Base-by-base conservation (phyloP, 2,888 invertebrate species). In the Mythimna albipuncta region DNA sequence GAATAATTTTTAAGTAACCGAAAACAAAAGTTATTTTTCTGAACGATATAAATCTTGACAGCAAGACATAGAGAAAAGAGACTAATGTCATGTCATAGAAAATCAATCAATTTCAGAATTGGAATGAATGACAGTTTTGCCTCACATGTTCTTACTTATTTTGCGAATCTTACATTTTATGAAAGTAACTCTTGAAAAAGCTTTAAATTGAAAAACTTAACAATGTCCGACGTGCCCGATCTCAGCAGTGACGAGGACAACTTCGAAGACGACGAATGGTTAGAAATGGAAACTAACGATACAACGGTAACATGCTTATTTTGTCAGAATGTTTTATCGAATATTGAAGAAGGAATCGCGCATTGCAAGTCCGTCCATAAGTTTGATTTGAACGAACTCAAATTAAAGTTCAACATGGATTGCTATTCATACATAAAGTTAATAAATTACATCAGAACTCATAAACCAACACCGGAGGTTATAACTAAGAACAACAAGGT, bases 371-470 rank as follows among this genome's bases (percentile, higher is more conserved):
- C 91, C 6, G 93, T 89, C 21, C 98, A 98, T 88, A 96, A 96
- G 69, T 97, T 98, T 83, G 97, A 97, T 89, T 94, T 98, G 71
- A 92, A 96, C 9, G 92, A 93, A 64, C 93, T 98, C 54, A 98
- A 98, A 91, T 91, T 92, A 5, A 98, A 97, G 89, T 97, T 97
- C 87, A 97, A 97, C 84, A 97, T 98, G 97, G 98, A 98, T 90
- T 98, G 98, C 88, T 98, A 98, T 93, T 97, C 98, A 0, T 98
- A 98, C 85, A 97, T 98, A 41, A 98, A 98, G 91, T 86, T 99
- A 88, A 97, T 99, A 1, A 99, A 98, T 93, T 99, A 97, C 88
- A 97, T 98, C 77, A 97, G 98, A 85, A 96, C 94, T 19, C 96
- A 97, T 67, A 97, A 97, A 79, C 94, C 97, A 2, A 94, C 93